Conservation (phyloP, 2,888 invertebrate species). For the Luperina testacea region DNA sequence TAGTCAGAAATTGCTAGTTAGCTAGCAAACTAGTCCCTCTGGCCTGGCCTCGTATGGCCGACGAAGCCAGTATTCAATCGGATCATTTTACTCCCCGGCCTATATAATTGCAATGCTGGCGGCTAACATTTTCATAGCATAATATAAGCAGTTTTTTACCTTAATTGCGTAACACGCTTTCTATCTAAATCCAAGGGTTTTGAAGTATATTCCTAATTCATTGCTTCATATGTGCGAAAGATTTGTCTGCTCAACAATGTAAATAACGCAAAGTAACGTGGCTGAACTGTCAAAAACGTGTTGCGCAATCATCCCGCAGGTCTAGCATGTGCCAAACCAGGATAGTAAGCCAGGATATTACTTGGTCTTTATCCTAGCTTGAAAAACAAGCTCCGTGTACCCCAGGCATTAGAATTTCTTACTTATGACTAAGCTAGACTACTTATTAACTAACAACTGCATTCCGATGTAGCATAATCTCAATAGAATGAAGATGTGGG, state of each 20-base stretch:
- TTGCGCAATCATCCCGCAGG: neutral
- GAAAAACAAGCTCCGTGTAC: neutral
- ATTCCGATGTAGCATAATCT: constrained; percentile 48
- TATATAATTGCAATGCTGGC: neutral
- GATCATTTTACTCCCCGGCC: too few species aligned
- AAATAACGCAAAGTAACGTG: neutral
- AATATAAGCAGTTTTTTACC: neutral
- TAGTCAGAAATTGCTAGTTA: neutral
- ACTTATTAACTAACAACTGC: constrained; percentile 55
- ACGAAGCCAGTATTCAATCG: neutral
- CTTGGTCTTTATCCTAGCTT: neutral
- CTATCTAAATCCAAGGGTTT: neutral
- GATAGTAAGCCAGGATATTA: neutral
- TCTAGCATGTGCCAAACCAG: neutral
- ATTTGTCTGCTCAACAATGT: too few species aligned
- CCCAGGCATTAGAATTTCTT: constrained; percentile 40
- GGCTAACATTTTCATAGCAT: neutral
- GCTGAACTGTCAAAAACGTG: neutral
- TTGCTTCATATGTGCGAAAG: too few species aligned
- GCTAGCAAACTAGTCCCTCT: neutral
- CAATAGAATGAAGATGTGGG: constrained; percentile 43
- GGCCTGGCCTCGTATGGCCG: neutral
- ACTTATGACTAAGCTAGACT: constrained; percentile 43
- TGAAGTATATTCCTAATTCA: too few species aligned
- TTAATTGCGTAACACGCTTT: too few species aligned